These are phyloP conservation scores for Aphis craccivora DNA, from an alignment of 1,140 invertebrate genomes.

Conservation along the genomic window DNA sequence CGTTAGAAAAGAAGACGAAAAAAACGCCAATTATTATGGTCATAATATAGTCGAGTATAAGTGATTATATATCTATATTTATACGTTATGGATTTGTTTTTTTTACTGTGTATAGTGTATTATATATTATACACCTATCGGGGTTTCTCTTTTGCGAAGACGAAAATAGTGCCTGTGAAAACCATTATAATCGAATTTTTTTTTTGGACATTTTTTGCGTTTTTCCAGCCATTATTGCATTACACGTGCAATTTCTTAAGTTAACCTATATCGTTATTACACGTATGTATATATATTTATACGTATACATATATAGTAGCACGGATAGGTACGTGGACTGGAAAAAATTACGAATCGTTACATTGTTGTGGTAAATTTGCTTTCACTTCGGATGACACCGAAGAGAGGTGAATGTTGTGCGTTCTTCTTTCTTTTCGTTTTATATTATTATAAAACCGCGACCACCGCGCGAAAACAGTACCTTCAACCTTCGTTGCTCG, in stretches of 20 bases:
- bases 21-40: not conserved
- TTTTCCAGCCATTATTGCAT: conserved; percentile 1
- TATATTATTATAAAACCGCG: conserved; percentile 27
- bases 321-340: not conserved
- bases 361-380: conserved; percentile 49
- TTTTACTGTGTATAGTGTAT: not conserved
- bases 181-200: conserved; percentile 10
- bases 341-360: conserved; percentile 43
- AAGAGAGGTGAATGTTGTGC: conserved; percentile 35
- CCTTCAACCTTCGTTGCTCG: not conserved
- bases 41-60: not conserved
- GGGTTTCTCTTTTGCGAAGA: conserved; percentile 34
- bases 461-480: not conserved
- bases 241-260: conserved; percentile 22
- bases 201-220: not conserved
- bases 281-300: not conserved
- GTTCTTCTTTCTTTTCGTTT: conserved; percentile 27
- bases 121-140: not conserved
- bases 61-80: not conserved
- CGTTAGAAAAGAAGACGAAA: not conserved
- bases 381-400: conserved; percentile 49
- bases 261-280: not conserved
- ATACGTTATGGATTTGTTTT: not conserved
- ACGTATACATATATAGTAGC: not conserved
- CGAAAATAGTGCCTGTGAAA: conserved; percentile 14